Percentiles rank a stretch among this genome's conserved stretches.
Evolutionary conservation across 2,797 vertebrate species (phyloP).

Genomic region (Tangara arthus): DNA sequence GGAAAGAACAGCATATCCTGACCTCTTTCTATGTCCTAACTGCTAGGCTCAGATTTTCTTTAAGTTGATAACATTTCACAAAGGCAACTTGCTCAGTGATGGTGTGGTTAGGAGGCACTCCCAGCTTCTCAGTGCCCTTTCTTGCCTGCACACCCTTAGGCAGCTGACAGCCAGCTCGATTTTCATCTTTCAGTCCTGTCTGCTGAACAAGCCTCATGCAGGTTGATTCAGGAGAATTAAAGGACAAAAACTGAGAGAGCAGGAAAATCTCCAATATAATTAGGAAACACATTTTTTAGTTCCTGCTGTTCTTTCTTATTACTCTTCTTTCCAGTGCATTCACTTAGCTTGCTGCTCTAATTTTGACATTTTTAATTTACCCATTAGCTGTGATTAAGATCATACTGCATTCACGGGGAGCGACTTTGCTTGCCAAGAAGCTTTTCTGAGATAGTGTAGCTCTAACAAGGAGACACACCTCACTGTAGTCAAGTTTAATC

Average conservation of each 20-base stretch:
- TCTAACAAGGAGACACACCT: not conserved
- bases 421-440: not conserved
- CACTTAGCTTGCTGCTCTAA: not conserved
- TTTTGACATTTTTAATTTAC: conserved; percentile 18
- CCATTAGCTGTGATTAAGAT: conserved; percentile 17
- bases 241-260: not conserved
- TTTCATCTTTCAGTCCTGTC: not conserved
- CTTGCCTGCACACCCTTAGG: not conserved
- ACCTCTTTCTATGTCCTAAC: not conserved
- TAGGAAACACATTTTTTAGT: not conserved
- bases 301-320: not conserved
- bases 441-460: not conserved
- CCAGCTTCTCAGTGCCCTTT: not conserved
- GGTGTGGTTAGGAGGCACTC: not conserved
- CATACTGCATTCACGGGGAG: not conserved
- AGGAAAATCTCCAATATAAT: not conserved
- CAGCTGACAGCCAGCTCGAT: not conserved
- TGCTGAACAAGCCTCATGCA: not conserved
- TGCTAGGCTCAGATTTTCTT: not conserved
- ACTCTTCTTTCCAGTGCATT: not conserved
- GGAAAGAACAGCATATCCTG: not conserved
- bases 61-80: not conserved
- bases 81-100: not conserved
- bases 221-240: not conserved
- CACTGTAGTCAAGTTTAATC: not conserved